Conservation (phyloP, 2,888 invertebrate genomes). For the Lasioglossum vierecki region DNA sequence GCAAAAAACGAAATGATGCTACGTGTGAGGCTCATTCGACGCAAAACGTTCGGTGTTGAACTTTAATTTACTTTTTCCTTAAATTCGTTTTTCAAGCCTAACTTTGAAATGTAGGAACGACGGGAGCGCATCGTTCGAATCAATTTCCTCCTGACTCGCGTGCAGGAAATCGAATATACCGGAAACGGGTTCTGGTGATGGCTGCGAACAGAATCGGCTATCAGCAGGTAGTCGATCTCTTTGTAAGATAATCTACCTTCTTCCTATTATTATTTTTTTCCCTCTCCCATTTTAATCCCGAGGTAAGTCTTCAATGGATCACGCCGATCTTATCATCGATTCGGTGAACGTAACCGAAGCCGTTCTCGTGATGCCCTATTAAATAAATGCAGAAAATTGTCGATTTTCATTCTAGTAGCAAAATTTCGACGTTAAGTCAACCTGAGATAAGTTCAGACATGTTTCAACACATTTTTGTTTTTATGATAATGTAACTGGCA, state of each 20-base stretch:
- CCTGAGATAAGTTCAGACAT: not conserved
- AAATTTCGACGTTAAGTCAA: not conserved
- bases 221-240: conserved; percentile 57
- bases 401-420: not conserved
- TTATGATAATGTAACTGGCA: not conserved
- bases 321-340: conserved; percentile 29
- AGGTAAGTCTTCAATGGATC: conserved; percentile 15
- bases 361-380: not conserved
- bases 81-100: conserved; percentile 39
- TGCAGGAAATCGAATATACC: conserved; percentile 74
- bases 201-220: conserved; percentile 48
- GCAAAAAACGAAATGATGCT: not conserved
- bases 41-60: not conserved
- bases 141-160: conserved; percentile 71
- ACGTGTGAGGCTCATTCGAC: not conserved
- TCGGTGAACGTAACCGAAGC: conserved; percentile 3
- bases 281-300: not conserved
- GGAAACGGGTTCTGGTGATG: conserved; percentile 63
- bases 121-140: conserved; percentile 61
- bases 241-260: conserved; percentile 60
- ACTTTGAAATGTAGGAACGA: conserved; percentile 44
- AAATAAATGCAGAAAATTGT: not conserved
- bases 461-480: not conserved
- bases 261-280: conserved; percentile 33
- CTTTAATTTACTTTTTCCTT: conserved; percentile 19